Evolutionary conservation across 1,140 invertebrate genomes (phyloP), one percentile per base, ranked within the genome.

Genomic region (Calliphora vicina): DNA sequence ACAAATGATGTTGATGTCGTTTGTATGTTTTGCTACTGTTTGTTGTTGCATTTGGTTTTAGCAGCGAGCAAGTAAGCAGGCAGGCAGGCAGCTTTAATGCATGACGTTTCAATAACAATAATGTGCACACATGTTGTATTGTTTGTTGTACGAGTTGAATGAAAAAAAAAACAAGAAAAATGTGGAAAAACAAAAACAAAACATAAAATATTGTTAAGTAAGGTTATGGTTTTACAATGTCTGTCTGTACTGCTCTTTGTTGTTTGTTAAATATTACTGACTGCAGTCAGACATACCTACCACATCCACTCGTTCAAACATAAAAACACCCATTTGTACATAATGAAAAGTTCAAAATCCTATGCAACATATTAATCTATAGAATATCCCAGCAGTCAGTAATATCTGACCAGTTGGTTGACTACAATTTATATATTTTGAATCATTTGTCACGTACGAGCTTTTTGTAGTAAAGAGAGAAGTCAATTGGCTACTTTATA

Each of bases 181-280:
- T n/a, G n/a, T 15, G n/a, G 6, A 17, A 57, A 67, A 67, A 8
- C 1, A n/a, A n/a, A n/a, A n/a, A 61, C n/a, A 61, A 61, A 61
- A 67, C 2, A 23, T 9, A 67, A 67, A 67, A 25, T 67, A 67
- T 25, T 67, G 61, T 67, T 67, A 23, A 25, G 61, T 67, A 67
- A 67, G 61, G 61, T 67, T 67, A 67, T 67, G 61, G 61, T 67
- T 67, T 67, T 25, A 67, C 61, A 67, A 67, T 67, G 50, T 57
- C 50, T 57, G 50, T n/a, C 50, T 57, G 50, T n/a, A 17, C 50
- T 17, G 50, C n/a, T 57, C 15, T 57, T 35, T 35, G 35, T 35
- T 35, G 35, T 35, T 35, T 35, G 35, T 35, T 35, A 35, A 35
- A 35, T 35, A 35, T 35, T 35, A 57, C 45, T 57, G 35, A 15